Conservation (phyloP, 2,797 vertebrate species). For the Fundulus diaphanus region DNA sequence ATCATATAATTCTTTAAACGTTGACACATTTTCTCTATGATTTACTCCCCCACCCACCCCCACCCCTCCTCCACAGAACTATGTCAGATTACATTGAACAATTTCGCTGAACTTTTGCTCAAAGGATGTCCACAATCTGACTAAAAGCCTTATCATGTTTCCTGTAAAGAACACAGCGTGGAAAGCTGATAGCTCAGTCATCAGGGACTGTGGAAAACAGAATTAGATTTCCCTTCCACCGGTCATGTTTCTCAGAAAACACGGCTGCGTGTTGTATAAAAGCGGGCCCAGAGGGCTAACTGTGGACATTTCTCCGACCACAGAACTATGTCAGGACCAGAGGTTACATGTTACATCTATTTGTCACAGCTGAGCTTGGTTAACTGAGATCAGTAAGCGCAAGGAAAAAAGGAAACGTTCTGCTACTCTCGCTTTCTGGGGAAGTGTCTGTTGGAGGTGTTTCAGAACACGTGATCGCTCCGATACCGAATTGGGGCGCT, state of each 20-base stretch:
- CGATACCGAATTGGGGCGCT: slow-evolving; percentile 4
- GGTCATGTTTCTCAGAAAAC: slow-evolving; percentile 47
- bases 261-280: slow-evolving; percentile 46
- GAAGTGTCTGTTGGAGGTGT: slow-evolving; percentile 7
- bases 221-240: slow-evolving; percentile 32
- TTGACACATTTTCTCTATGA: slow-evolving; percentile 37
- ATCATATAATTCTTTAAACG: slow-evolving; percentile 27
- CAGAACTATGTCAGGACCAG: slow-evolving; percentile 49
- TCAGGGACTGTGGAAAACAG: slow-evolving; percentile 41
- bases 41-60: slow-evolving; percentile 27
- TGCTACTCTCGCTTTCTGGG: slow-evolving; percentile 21
- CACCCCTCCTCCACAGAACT: background rate
- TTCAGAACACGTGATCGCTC: slow-evolving; percentile 23
- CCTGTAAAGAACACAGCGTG: slow-evolving; percentile 19
- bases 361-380: slow-evolving; percentile 60
- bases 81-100: slow-evolving; percentile 51
- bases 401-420: slow-evolving; percentile 40
- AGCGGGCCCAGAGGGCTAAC: slow-evolving; percentile 45
- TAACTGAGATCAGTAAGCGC: slow-evolving; percentile 53
- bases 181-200: slow-evolving; percentile 44
- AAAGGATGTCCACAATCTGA: slow-evolving; percentile 22
- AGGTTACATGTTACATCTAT: slow-evolving; percentile 59
- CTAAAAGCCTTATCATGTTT: slow-evolving; percentile 63
- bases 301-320: slow-evolving; percentile 45
- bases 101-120: slow-evolving; percentile 33